A percentile compares a stretch with the other conserved stretches of the same genome.
phyloP scores from a whole-genome alignment of 2,113 vertebrate genomes.

The Charadrius vociferus region DNA sequence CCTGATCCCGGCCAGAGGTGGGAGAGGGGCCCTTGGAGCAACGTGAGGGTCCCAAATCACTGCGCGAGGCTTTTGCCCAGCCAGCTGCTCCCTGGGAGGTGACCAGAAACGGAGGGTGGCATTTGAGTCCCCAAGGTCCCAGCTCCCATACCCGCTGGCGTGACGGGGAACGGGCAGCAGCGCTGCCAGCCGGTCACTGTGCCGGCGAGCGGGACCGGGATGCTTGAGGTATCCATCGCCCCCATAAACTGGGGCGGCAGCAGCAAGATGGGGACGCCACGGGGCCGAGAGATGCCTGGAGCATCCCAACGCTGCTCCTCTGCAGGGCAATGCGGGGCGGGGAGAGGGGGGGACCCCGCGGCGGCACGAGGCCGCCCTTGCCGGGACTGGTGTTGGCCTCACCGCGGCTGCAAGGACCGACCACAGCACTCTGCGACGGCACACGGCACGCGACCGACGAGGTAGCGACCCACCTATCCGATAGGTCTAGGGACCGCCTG shows the following conservation, averaged over 20 bases:
- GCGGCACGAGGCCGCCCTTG: background rate
- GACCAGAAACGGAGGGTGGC: background rate
- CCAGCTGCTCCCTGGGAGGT: background rate
- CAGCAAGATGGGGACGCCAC: background rate
- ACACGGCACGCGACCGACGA: slow-evolving; percentile 59
- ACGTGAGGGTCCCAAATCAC: background rate
- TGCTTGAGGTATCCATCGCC: background rate
- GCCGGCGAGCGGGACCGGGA: fast-evolving
- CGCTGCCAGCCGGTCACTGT: fast-evolving
- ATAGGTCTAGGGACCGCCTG: slow-evolving; percentile 86
- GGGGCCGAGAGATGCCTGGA: background rate
- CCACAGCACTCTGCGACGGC: slow-evolving; percentile 55
- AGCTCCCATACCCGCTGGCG: background rate
- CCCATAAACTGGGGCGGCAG: background rate
- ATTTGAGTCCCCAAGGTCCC: background rate
- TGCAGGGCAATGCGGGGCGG: fast-evolving
- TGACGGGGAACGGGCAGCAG: background rate
- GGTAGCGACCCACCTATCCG: slow-evolving; percentile 89
- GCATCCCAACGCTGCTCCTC: background rate
- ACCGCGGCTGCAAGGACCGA: slow-evolving; percentile 55
- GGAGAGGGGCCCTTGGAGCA: background rate
- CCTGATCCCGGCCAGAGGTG: background rate
- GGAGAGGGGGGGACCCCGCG: background rate
- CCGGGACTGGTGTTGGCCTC: slow-evolving; percentile 65
- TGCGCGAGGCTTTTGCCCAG: background rate